Percentiles rank a stretch among this genome's conserved stretches.
Conservation (phyloP, 2,888 invertebrate species). For the Campoplex nolae region DNA sequence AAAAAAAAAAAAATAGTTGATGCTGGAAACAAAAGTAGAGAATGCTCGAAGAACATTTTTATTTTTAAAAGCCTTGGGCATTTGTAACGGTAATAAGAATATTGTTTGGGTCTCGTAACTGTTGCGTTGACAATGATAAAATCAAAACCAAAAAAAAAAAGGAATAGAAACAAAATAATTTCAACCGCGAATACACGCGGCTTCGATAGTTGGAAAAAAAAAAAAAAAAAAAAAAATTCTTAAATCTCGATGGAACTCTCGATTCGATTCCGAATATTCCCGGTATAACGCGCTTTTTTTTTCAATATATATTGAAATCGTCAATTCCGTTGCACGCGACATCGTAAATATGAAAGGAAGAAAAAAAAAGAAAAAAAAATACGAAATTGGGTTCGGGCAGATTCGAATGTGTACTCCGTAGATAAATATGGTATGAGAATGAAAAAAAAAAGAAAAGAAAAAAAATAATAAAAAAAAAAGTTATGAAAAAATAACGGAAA, state of each 20-base stretch:
- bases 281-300: slow-evolving; percentile 2
- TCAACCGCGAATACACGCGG: not conserved
- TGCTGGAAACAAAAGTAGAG: not conserved
- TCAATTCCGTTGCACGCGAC: slow-evolving; percentile 29
- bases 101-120: slow-evolving; percentile 41
- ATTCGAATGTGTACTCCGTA: slow-evolving; percentile 35
- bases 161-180: not conserved
- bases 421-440: slow-evolving; percentile 42
- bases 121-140: slow-evolving; percentile 4
- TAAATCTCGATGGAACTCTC: slow-evolving; percentile 17
- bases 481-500: not conserved
- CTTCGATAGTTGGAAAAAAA: no score
- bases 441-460: slow-evolving; percentile 19
- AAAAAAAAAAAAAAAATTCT: not conserved
- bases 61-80: slow-evolving; percentile 1
- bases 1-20: not conserved
- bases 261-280: slow-evolving; percentile 36
- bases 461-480: slow-evolving; percentile 23
- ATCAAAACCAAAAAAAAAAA: slow-evolving; percentile 14
- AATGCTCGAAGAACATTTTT: not conserved
- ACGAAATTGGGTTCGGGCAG: slow-evolving; percentile 21
- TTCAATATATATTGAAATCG: not conserved
- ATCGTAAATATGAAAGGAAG: not conserved
- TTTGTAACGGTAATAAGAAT: slow-evolving; percentile 1
- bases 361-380: slow-evolving; percentile 4